These are phyloP conservation scores for Perizoma affinitatum DNA, from an alignment of 2,888 invertebrate species.

Conservation along the genomic window DNA sequence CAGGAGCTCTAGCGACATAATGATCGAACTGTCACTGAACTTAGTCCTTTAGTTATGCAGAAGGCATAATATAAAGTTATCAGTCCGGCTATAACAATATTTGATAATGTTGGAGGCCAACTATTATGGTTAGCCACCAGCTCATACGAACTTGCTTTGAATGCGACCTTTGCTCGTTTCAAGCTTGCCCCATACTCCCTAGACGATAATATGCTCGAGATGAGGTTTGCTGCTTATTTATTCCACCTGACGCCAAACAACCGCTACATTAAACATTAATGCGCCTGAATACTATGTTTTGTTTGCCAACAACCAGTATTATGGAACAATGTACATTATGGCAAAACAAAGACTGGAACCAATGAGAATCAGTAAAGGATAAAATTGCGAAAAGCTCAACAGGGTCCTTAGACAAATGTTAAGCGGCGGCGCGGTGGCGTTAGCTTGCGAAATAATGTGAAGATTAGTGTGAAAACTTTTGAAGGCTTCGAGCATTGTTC, in stretches of 20 bases:
- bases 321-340: slow-evolving; percentile 12
- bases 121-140: no score
- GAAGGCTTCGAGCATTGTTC: no score
- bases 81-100: no score
- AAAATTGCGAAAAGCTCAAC: slow-evolving; percentile 9
- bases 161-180: not conserved
- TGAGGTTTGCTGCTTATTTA: slow-evolving; percentile 18
- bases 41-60: no score
- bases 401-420: no score
- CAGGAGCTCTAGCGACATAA: no score
- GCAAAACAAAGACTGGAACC: slow-evolving; percentile 12
- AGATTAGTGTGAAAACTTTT: no score
- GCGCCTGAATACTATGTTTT: slow-evolving; percentile 3
- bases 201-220: not conserved
- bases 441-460: not conserved
- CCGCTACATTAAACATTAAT: slow-evolving; percentile 21
- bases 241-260: slow-evolving; percentile 45
- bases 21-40: no score
- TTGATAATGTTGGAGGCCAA: no score
- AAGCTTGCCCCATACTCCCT: no score
- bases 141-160: not conserved
- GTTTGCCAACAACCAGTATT: slow-evolving; percentile 8
- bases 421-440: not conserved
- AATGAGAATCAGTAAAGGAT: slow-evolving; percentile 13
- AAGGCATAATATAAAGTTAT: no score